Base-by-base conservation (phyloP, 1,140 invertebrate genomes). In the Drosophila insularis region DNA sequence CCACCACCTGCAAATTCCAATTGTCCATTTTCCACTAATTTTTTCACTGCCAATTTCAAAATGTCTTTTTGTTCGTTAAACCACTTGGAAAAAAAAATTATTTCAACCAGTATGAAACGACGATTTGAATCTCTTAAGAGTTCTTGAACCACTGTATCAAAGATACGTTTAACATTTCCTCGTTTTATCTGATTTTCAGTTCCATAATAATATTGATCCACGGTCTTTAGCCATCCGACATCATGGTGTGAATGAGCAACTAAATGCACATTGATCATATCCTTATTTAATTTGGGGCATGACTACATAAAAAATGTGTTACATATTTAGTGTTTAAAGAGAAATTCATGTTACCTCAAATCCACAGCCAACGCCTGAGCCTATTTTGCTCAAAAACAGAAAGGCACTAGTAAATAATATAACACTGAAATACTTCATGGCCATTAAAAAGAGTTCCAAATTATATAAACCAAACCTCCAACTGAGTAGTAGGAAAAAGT, bases 1-100 rank as follows among this genome's bases (percentile, higher is more conserved):
- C 95, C 96, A 0, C 97, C 97, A 2, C 95, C 95, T 6, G 96
- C 96, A 71, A 99, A 97, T 93, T 99, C 97, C 21, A 99, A 92
- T 72, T 96, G 95, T 4, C 97, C 98, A 77, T 95, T 92, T 1
- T 93, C 84, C 1, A 97, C 95, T 19, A 97, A 91, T 4, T 92
- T 86, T 63, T 93, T 93, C 0, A 95, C 94, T 13, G 92, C 80
- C n/a, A 94, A 82, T 54, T 94, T 92, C 0, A 93, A 93, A 2
- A 90, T 81, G 1, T 96, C 94, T n/a, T 93, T 82, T 85, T 98
- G 97, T 14, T 95, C 93, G 7, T 93, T 82, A 95, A 97, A 99
- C 98, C 98, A 99, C 86, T 96, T 95, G 93, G 95, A 96, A 78
- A 99, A 97, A 93, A 97, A 99, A 0, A 97, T 96, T 0, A 97